Evolutionary conservation across 2,797 vertebrate species (phyloP), one percentile per base, ranked within the genome.

Genomic region (Amniataba percoides): DNA sequence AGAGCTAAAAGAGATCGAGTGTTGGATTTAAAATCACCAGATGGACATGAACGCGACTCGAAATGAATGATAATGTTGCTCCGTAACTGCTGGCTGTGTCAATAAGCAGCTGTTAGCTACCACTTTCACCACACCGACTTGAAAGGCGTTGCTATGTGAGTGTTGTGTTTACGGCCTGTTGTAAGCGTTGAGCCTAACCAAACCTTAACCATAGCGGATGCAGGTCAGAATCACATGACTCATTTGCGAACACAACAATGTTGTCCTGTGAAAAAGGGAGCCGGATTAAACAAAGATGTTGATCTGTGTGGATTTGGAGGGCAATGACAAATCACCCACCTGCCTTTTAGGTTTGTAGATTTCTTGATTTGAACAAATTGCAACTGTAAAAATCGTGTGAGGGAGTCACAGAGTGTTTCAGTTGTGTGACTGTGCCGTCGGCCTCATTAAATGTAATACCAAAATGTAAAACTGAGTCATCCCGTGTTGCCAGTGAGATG

Each of bases 401-500:
- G 34, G 49, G 21, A 45, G 16, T 36, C 14, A n/a, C 19, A 59
- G 19, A 12, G 31, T 18, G 13, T 68, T 58, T 57, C 25, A 39
- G 1, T 27, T n/a, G n/a, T 23, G 5, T 43, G 13, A 23, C 40
- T 36, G 3, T 57, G 10, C 71, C 19, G 48, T 48, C 16, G 34
- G 12, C 27, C 31, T 77, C 48, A 53, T 51, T 70, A 63, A 56
- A 71, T n/a, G 31, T 48, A 36, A 36, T 48, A 31, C 19, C 36
- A 36, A 55, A 72, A 39, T 66, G 43, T 34, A 78, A 55, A 46
- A 48, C 21, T 49, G 63, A 72, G 63, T 52, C 15, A 53, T 82
- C 65, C 48, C 78, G 51, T 69, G 71, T 61, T 84, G 76, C 77
- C 61, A 53, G 45, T 18, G 75, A 80, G 56, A 61, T 15, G 60